Conservation (phyloP, 2,113 vertebrate genomes). For the Neolamprologus toae region DNA sequence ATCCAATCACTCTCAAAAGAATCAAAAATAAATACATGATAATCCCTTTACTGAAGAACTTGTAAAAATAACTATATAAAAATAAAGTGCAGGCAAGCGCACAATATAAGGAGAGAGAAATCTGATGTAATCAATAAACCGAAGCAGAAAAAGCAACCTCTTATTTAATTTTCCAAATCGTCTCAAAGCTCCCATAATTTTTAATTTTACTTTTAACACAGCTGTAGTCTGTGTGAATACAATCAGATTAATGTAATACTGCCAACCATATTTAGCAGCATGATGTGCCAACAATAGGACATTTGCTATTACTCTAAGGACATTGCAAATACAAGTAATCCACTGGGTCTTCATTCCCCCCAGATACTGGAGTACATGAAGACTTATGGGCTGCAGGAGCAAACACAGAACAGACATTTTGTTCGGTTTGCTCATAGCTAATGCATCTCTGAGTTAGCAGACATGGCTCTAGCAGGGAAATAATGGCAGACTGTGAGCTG, state of each 20-base stretch:
- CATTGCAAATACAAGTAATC: neutral
- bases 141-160: neutral
- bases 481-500: neutral
- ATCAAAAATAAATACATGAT: neutral
- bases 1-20: neutral
- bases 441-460: neutral
- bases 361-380: neutral
- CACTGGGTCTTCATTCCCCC: neutral
- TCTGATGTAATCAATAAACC: neutral
- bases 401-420: neutral
- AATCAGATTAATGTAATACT: neutral
- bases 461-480: neutral
- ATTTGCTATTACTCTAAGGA: neutral
- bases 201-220: neutral
- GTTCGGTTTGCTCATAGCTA: neutral
- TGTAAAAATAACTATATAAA: neutral
- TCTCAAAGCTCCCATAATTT: neutral
- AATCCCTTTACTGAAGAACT: neutral
- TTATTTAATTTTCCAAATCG: neutral
- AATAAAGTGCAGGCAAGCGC: neutral
- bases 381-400: neutral
- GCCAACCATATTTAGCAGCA: neutral
- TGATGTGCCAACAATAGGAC: neutral
- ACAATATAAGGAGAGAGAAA: neutral
- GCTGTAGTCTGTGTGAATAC: neutral